Conservation (phyloP, 2,113 vertebrate genomes). For the Stictonetta naevosa region DNA sequence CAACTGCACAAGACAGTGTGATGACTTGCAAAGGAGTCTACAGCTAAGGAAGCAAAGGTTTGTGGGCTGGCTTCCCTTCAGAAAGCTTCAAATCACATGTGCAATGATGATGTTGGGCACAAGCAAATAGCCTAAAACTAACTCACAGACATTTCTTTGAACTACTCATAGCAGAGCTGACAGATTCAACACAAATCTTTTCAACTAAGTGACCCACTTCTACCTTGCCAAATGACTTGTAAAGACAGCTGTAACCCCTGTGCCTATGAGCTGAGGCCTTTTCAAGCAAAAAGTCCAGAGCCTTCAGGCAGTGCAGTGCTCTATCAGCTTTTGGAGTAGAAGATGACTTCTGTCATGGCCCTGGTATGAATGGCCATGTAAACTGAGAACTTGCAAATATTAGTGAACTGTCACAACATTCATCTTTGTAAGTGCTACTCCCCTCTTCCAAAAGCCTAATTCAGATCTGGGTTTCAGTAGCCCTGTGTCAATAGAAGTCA, state of each 20-base stretch:
- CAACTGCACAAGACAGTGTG: neutral
- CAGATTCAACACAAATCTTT: neutral
- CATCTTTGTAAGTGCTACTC: neutral
- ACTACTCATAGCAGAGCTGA: neutral
- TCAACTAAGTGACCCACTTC: neutral
- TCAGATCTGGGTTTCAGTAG: neutral
- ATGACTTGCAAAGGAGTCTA: neutral
- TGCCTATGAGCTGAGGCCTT: neutral
- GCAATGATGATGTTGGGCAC: neutral
- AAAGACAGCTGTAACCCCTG: neutral
- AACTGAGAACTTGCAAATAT: neutral
- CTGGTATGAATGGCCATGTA: neutral
- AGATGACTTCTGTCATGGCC: neutral
- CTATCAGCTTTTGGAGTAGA: neutral
- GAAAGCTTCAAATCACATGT: neutral
- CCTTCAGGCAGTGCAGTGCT: neutral
- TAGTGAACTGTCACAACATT: neutral
- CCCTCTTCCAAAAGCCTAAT: neutral
- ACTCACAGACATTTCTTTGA: neutral
- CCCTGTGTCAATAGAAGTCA: neutral
- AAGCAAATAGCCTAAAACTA: neutral
- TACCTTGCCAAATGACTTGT: neutral
- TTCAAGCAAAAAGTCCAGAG: neutral
- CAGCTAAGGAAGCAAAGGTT: neutral
- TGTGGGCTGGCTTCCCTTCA: neutral